Percentiles rank a stretch among this genome's conserved stretches.
These are phyloP conservation scores for Pyrrhura leucotis DNA, from an alignment of 2,797 vertebrate genomes.

Conservation along the genomic window DNA sequence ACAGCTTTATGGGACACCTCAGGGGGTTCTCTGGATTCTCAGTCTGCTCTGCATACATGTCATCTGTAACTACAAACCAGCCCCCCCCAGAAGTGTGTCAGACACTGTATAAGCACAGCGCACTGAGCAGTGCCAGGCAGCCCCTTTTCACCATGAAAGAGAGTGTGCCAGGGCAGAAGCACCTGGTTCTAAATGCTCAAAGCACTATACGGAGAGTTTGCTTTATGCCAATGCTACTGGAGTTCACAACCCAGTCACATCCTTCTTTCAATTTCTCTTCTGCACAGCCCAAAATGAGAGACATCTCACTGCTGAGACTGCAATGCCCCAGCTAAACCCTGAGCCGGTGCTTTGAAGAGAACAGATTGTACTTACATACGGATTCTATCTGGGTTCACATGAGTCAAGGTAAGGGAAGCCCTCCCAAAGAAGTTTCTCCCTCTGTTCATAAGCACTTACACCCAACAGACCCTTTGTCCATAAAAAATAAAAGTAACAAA, in stretches of 20 bases:
- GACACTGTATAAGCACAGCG: neutral
- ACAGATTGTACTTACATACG: neutral
- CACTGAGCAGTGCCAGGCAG: neutral
- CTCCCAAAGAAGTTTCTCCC: neutral
- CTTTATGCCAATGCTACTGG: neutral
- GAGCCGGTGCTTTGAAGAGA: neutral
- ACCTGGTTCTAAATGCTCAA: neutral
- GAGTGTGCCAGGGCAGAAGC: neutral
- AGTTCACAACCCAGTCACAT: neutral
- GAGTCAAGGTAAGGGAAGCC: neutral
- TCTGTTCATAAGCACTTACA: neutral
- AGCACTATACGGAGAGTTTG: neutral
- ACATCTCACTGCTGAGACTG: neutral
- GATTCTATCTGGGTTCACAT: neutral
- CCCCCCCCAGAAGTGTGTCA: constrained; percentile 47
- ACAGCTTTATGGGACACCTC: constrained; percentile 97
- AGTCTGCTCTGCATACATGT: constrained; percentile 96
- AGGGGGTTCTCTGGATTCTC: constrained; percentile 96
- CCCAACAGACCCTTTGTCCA: neutral
- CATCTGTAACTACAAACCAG: constrained; percentile 89
- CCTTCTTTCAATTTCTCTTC: neutral
- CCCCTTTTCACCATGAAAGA: neutral
- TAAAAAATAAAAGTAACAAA: neutral
- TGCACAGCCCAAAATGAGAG: neutral
- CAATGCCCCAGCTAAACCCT: neutral